phyloP scores from a whole-genome alignment of 2,888 invertebrate species.

The Tholera decimalis region DNA sequence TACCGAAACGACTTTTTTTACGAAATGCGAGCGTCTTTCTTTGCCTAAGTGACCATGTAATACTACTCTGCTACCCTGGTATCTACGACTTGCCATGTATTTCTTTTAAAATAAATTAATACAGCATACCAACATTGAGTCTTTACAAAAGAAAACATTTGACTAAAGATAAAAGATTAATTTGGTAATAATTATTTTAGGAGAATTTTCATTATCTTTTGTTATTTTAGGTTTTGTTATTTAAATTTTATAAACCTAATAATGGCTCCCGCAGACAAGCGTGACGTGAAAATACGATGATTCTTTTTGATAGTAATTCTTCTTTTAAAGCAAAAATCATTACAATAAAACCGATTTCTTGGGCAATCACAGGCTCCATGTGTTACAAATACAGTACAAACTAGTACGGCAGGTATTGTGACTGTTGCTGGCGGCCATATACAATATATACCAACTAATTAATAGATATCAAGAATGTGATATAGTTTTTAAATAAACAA shows the following conservation, averaged over 20 bases:
- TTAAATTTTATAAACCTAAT: background rate
- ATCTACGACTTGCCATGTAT: conserved; percentile 57
- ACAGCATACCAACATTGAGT: conserved; percentile 44
- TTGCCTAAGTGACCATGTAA: conserved; percentile 82
- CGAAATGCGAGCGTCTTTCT: conserved; percentile 70
- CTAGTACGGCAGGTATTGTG: too few relatives aligned
- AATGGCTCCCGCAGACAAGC: background rate
- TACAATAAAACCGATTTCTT: too few relatives aligned
- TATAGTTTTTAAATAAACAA: too few relatives aligned
- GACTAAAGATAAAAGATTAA: conserved; percentile 48
- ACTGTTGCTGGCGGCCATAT: too few relatives aligned
- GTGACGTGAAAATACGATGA: too few relatives aligned
- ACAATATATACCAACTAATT: too few relatives aligned
- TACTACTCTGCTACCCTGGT: conserved; percentile 60
- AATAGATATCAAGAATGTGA: too few relatives aligned
- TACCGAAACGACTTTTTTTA: conserved; percentile 71
- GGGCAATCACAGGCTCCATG: too few relatives aligned
- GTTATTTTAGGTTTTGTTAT: background rate
- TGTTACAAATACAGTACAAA: too few relatives aligned
- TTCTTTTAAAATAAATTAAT: conserved; percentile 75
- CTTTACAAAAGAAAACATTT: conserved; percentile 40
- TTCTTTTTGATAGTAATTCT: too few relatives aligned
- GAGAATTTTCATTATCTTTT: conserved; percentile 19
- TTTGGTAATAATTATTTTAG: conserved; percentile 46
- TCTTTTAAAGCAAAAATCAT: background rate